A percentile compares a stretch with the other conserved stretches of the same genome.
These are phyloP conservation scores for Cliona cf. orientalis DNA, from an alignment of 37 sponge, comb jelly and placozoan genomes.

Conservation along the genomic window DNA sequence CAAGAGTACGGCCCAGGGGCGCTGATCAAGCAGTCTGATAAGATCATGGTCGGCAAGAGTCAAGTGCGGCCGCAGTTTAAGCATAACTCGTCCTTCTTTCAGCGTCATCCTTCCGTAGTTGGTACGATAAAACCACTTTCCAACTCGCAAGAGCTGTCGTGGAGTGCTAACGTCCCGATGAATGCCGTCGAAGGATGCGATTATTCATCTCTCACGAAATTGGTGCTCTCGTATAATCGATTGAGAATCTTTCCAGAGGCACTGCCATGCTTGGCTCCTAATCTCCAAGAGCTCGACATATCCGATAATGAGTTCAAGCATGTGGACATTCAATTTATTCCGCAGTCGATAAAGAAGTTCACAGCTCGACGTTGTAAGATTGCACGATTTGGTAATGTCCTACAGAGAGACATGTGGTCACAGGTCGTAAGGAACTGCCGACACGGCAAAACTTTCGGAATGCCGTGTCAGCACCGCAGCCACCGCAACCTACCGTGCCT, in stretches of 20 bases:
- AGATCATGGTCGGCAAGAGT: not conserved
- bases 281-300: constrained; percentile 66
- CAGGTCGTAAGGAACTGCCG: constrained; percentile 22
- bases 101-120: constrained; percentile 5
- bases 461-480: constrained; percentile 55
- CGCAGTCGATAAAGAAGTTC: constrained; percentile 52
- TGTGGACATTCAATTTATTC: constrained; percentile 54
- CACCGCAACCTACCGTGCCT: constrained; percentile 47
- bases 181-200: constrained; percentile 24
- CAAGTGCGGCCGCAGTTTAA: not conserved
- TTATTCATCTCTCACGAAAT: constrained; percentile 38
- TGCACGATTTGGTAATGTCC: constrained; percentile 37
- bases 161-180: not conserved
- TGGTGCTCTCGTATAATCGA: constrained; percentile 64
- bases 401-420: not conserved
- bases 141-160: not conserved
- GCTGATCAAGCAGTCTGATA: not conserved
- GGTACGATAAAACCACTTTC: not conserved
- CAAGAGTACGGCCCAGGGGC: not conserved
- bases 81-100: not conserved
- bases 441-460: not conserved
- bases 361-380: constrained; percentile 28
- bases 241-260: constrained; percentile 54
- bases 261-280: constrained; percentile 74
- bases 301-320: constrained; percentile 33